Percentiles rank a stretch among this genome's conserved stretches.
Conservation (phyloP, 2,113 vertebrate genomes). For the Hemibagrus wyckioides region DNA sequence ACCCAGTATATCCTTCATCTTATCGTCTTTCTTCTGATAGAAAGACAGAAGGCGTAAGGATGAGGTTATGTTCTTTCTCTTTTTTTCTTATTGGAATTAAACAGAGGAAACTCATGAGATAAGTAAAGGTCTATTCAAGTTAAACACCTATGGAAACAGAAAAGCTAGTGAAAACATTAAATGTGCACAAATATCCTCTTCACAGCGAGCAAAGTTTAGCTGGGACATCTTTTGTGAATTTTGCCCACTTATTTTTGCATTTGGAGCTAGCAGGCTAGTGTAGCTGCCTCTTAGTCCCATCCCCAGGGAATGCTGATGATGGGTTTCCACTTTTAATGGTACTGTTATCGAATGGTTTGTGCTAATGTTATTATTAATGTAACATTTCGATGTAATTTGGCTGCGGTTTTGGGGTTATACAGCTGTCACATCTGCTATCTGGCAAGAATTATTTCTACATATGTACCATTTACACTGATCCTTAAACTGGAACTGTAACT, state of each 20-base stretch:
- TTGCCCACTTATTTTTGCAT: background rate
- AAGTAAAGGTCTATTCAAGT: background rate
- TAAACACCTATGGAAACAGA: too few species aligned
- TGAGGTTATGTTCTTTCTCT: background rate
- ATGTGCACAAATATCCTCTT: background rate
- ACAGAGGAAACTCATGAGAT: background rate
- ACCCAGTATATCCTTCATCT: background rate
- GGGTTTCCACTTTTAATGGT: background rate
- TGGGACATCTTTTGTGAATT: background rate
- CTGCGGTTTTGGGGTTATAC: background rate
- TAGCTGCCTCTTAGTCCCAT: background rate
- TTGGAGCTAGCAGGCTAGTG: background rate
- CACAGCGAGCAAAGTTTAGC: background rate
- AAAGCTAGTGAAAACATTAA: background rate
- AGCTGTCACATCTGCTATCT: background rate
- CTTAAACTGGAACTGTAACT: background rate
- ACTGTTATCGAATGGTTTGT: background rate
- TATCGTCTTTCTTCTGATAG: too few species aligned
- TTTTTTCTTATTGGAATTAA: background rate
- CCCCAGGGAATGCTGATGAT: background rate
- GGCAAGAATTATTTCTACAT: background rate
- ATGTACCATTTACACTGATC: background rate
- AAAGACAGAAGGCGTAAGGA: background rate
- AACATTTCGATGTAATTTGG: background rate
- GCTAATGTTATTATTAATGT: background rate